Evolutionary conservation across 2,888 invertebrate genomes (phyloP), one percentile per base, ranked within the genome.

Genomic region (Zhengitettix transpicula): DNA sequence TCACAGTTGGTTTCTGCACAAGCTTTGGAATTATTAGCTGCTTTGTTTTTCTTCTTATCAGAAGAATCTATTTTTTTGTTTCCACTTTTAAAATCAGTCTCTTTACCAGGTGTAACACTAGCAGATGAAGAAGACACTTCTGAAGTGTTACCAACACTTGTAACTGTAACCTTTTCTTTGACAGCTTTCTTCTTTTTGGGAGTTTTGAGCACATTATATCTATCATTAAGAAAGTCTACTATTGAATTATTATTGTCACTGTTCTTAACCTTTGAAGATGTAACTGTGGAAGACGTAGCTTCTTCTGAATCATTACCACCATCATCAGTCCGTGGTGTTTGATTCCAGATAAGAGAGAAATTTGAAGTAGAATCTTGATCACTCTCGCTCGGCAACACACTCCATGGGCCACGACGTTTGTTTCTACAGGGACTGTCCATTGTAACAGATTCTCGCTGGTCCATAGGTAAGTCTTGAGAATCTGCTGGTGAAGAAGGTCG

Each of bases 211-310:
- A 72, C 78, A 0, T 83, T 82, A 67, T 80, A 85, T 68, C 82
- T 82, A 68, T 84, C 81, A 42, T 84, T 79, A 40, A 85, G 71
- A 44, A 81, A 78, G 68, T 85, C 85, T 16, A 84, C 76, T 64
- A 85, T 84, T 1, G 84, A 83, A 67, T 76, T 72, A 61, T 75
- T 67, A 67, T 74, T 71, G 69, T 76, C 69, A 72, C 76, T 74
- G 74, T 71, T 72, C n/a, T 75, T 69, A 63, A 74, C 76, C 7
- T 81, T 76, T 40, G 79, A 73, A 42, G 84, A 84, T 67, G 81
- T 77, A n/a, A 83, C 78, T 5, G 84, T 84, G 2, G 82, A 82
- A 41, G 82, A 80, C 0, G 77, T 81, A 9, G 84, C 84, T 70
- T 78, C 75, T 55, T 83, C 85, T 10, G 84, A 84, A 71, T 85